phyloP scores from a whole-genome alignment of 1,140 invertebrate species.

The Cheumatopsyche charites region DNA sequence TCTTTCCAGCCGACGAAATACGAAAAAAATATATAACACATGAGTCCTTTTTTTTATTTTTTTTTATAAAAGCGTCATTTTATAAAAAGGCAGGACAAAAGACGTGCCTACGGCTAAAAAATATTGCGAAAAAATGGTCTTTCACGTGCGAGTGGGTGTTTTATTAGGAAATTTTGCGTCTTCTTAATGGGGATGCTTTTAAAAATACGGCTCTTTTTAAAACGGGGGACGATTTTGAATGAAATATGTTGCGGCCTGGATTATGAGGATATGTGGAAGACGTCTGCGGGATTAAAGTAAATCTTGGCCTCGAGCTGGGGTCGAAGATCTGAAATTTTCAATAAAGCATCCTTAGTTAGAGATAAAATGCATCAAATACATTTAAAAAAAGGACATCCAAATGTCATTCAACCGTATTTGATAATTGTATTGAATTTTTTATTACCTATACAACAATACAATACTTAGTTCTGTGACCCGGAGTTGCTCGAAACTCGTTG shows the following conservation, averaged over 20 bases:
- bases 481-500: too few relatives aligned
- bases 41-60: too few relatives aligned
- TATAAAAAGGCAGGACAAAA: too few relatives aligned
- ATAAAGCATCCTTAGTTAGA: not conserved
- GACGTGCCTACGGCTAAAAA: not conserved
- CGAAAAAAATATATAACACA: too few relatives aligned
- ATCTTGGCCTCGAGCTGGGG: constrained; percentile 6
- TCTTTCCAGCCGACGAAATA: not conserved
- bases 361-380: too few relatives aligned
- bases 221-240: constrained; percentile 10
- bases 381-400: too few relatives aligned
- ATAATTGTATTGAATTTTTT: too few relatives aligned
- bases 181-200: not conserved
- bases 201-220: not conserved
- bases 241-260: constrained; percentile 33
- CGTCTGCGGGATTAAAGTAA: constrained; percentile 8
- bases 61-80: too few relatives aligned
- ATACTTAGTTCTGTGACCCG: too few relatives aligned
- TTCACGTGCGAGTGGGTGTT: not conserved
- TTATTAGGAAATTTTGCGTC: not conserved
- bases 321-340: constrained; percentile 6
- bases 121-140: not conserved
- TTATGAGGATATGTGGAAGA: constrained; percentile 31
- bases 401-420: too few relatives aligned
- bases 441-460: too few relatives aligned